Conservation (phyloP, 2,113 vertebrate genomes). For the Dryoscopus gambensis region DNA sequence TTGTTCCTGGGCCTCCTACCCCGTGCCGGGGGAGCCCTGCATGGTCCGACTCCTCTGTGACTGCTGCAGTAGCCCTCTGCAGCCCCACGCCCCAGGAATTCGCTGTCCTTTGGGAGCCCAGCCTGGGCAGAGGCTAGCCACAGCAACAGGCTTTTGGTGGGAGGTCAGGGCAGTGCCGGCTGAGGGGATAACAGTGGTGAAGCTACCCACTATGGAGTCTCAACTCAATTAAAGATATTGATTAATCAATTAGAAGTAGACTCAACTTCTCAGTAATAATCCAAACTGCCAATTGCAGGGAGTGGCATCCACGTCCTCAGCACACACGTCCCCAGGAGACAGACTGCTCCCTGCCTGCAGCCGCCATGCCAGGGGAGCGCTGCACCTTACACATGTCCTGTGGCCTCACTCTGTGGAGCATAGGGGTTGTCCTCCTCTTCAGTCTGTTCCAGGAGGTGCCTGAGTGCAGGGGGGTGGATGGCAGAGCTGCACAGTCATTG, state of each 20-base stretch:
- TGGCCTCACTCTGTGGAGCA: accelerated
- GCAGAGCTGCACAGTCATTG: not conserved
- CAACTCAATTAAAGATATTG: slow-evolving; percentile 67
- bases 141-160: not conserved
- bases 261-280: slow-evolving; percentile 22
- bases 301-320: not conserved
- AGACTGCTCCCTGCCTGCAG: not conserved
- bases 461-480: not conserved
- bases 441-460: not conserved
- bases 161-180: not conserved
- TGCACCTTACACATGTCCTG: accelerated
- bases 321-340: not conserved
- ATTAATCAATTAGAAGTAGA: slow-evolving; percentile 64
- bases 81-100: not conserved
- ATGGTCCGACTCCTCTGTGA: accelerated
- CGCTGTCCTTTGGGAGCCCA: not conserved
- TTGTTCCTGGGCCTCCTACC: not conserved
- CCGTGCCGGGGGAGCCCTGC: accelerated
- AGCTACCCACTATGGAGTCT: slow-evolving; percentile 8
- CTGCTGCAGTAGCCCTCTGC: not conserved
- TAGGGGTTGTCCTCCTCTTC: not conserved
- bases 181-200: not conserved
- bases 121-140: not conserved
- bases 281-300: not conserved
- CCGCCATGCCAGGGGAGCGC: accelerated